Conservation (phyloP, 2,888 invertebrate species). For the Heliconius erato region DNA sequence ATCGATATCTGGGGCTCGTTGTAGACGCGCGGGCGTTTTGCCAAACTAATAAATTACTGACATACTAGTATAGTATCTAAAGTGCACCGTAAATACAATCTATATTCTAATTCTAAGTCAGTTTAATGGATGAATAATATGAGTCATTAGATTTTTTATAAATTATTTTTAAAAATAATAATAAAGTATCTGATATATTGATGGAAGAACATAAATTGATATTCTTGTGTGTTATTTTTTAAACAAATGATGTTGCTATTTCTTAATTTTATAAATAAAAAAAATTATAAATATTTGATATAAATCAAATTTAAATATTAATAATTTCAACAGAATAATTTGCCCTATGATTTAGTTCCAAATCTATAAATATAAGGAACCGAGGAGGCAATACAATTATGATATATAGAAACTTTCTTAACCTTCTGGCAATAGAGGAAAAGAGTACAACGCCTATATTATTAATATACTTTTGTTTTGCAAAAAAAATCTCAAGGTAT, state of each 20-base stretch:
- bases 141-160: not conserved
- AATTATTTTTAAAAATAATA: not conserved
- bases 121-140: conserved; percentile 31
- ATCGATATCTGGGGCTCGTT: conserved; percentile 24
- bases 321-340: not conserved
- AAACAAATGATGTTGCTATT: not conserved
- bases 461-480: no score
- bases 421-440: no score
- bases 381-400: not conserved
- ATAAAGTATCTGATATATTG: not conserved
- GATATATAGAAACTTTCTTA: no score
- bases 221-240: not conserved
- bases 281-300: no score
- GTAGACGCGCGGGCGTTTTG: conserved; percentile 33
- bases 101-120: conserved; percentile 26
- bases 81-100: conserved; percentile 42
- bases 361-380: not conserved
- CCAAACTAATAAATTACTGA: conserved; percentile 42
- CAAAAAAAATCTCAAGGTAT: no score
- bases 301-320: not conserved
- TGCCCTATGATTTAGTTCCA: not conserved
- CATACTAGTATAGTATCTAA: conserved; percentile 35
- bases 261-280: not conserved
- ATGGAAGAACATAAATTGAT: not conserved
- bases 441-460: no score